Evolutionary conservation across 2,797 vertebrate genomes (phyloP).

Genomic region (Synaphobranchus kaupii): DNA sequence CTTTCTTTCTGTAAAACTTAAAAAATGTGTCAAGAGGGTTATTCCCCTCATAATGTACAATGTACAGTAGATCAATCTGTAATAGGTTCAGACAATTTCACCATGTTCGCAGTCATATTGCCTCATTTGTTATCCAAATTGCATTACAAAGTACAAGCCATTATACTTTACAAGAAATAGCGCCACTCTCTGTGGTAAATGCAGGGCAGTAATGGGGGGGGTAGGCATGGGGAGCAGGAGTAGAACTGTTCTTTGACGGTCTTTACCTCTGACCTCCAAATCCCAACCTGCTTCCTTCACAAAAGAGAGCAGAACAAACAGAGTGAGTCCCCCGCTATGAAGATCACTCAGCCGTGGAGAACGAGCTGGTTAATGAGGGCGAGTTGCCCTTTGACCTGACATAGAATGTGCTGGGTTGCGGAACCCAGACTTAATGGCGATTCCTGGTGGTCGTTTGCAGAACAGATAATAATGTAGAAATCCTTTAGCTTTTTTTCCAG

Average conservation of each 20-base stretch:
- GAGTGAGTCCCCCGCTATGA: neutral
- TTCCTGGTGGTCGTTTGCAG: neutral
- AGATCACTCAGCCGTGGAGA: neutral
- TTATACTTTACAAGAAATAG: neutral
- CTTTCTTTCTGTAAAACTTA: neutral
- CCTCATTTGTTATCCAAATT: neutral
- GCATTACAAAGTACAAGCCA: neutral
- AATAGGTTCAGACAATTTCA: neutral
- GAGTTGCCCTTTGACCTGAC: neutral
- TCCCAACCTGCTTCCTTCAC: neutral
- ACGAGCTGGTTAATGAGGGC: constrained; percentile 1
- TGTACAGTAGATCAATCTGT: neutral
- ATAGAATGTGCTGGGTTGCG: neutral
- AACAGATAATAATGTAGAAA: neutral
- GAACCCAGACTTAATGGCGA: neutral
- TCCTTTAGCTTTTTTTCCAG: neutral
- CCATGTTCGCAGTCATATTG: neutral
- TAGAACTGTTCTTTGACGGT: neutral
- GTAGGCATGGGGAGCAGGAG: neutral
- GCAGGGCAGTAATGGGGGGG: neutral
- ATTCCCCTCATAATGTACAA: neutral
- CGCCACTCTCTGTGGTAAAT: neutral
- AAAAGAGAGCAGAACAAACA: neutral
- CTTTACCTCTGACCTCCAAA: constrained; percentile 10
- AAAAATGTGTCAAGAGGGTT: no score